Evolutionary conservation across 2,113 vertebrate species (phyloP), one percentile per base, ranked within the genome.

Genomic region (Formicarius rufipectus): DNA sequence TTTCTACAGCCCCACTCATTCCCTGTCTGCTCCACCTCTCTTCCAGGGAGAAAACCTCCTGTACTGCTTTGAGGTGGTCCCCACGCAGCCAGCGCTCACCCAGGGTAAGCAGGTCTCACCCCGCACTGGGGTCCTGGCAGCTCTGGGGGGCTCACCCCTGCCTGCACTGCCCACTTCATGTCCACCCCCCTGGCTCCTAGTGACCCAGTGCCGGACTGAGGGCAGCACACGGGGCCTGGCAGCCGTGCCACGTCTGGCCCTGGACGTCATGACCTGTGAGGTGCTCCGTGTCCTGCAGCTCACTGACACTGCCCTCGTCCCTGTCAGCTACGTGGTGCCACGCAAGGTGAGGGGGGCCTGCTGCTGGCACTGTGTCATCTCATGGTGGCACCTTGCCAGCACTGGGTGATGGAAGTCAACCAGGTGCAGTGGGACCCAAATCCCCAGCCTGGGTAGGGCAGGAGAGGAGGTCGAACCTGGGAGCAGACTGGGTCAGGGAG

Each of bases 281-380:
- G 99, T 99, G 81, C 96, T 99, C 81, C 98, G 98, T 0, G 96
- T 99, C 52, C 98, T 99, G 91, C 99, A 99, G 98, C 98, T 99
- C 96, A 98, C 98, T 0, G 98, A 99, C 90, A 97, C 78, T 6
- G 97, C 98, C 96, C 98, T 99, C 1, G 66, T 99, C 56, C 99
- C 99, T 1, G 13, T 99, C 98, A 99, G 98, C 97, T 98, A 99
- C 86, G 87, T 97, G 5, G 99, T 99, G 80, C 99, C 99, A 69
- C 99, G 99, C 92, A 99, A 99, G 99, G 99, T 99, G 52, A 91
- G 73, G 14, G 35, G 19, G 10, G 8, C 35, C 50, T 25, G 56
- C 0, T 0, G 49, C 21, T 31, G 60, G 64, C 87, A 71, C 66
- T 4, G 33, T 12, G 23, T n/a, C 66, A 7, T 13, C 62, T n/a